Percentiles rank a stretch among this genome's conserved stretches.
phyloP scores from a whole-genome alignment of 2,797 vertebrate genomes.

The Microtus agrestis region DNA sequence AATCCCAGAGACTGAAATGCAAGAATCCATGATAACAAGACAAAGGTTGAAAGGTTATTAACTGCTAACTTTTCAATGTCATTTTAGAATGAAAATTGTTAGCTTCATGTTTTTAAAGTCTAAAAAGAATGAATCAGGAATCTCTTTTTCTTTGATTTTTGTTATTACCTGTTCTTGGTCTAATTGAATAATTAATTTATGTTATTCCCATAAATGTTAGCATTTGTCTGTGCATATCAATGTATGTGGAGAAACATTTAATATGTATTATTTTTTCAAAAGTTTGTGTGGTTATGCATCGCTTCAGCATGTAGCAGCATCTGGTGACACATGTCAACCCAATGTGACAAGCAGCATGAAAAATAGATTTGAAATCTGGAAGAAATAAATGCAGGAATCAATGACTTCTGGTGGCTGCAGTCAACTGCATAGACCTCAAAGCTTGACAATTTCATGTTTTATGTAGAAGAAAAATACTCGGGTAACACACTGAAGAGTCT shows the following conservation, averaged over 20 bases:
- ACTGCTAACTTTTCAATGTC: slow-evolving; percentile 26
- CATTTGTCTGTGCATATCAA: slow-evolving; percentile 62
- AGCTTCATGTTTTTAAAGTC: slow-evolving; percentile 47
- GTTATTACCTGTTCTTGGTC: slow-evolving; percentile 52
- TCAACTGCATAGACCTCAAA: slow-evolving; percentile 76
- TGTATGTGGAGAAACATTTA: slow-evolving; percentile 65
- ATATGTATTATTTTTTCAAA: slow-evolving; percentile 71
- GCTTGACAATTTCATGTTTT: slow-evolving; percentile 84
- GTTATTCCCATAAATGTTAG: neutral
- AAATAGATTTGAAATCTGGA: slow-evolving; percentile 79
- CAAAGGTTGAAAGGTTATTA: slow-evolving; percentile 39
- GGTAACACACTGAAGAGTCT: slow-evolving; percentile 64
- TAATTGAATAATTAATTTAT: slow-evolving; percentile 60
- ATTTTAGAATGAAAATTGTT: slow-evolving; percentile 56
- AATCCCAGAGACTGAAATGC: slow-evolving; percentile 31
- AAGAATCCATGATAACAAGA: neutral
- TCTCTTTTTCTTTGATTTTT: neutral
- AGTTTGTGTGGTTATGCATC: slow-evolving; percentile 64
- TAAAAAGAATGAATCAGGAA: slow-evolving; percentile 14
- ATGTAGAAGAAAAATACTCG: slow-evolving; percentile 81
- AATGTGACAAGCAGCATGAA: slow-evolving; percentile 79
- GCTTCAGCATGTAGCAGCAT: slow-evolving; percentile 66
- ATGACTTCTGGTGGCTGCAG: slow-evolving; percentile 80
- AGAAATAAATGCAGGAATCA: slow-evolving; percentile 84
- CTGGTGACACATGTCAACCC: slow-evolving; percentile 85